phyloP scores from a whole-genome alignment of 2,113 vertebrate genomes.

The Grammomys surdaster region DNA sequence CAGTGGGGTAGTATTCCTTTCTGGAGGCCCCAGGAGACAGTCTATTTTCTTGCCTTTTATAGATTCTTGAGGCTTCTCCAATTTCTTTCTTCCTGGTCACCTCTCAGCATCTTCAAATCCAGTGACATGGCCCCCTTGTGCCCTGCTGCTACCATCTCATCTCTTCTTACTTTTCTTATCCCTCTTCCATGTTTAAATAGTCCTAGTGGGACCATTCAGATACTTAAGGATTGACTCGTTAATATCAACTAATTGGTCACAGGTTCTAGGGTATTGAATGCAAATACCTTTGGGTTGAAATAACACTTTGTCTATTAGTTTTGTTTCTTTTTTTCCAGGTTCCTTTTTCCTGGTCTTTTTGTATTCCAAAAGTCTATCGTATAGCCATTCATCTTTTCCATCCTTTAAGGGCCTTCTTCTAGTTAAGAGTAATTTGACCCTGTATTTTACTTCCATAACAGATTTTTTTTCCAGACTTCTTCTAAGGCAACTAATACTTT shows the following conservation, averaged over 20 bases:
- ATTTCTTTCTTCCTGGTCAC: neutral
- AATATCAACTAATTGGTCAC: neutral
- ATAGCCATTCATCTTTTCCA: neutral
- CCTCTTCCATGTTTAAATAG: neutral
- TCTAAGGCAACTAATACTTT: neutral
- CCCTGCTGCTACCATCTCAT: neutral
- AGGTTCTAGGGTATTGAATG: neutral
- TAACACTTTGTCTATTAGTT: neutral
- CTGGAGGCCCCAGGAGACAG: neutral
- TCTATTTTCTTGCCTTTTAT: neutral
- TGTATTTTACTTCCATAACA: neutral
- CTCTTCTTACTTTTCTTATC: neutral
- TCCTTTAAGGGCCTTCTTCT: slow-evolving; percentile 12
- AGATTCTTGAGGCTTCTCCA: neutral
- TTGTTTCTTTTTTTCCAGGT: neutral
- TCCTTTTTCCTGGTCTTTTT: neutral
- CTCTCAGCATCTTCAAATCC: neutral
- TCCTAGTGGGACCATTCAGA: neutral
- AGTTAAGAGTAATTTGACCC: neutral
- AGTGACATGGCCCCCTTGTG: neutral
- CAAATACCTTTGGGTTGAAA: neutral
- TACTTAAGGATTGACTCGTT: neutral
- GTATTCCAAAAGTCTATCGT: neutral
- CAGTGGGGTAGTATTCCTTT: neutral
- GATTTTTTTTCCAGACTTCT: slow-evolving; percentile 3